Conservation (phyloP, 2,888 invertebrate species). For the Drosophila kokeensis region DNA sequence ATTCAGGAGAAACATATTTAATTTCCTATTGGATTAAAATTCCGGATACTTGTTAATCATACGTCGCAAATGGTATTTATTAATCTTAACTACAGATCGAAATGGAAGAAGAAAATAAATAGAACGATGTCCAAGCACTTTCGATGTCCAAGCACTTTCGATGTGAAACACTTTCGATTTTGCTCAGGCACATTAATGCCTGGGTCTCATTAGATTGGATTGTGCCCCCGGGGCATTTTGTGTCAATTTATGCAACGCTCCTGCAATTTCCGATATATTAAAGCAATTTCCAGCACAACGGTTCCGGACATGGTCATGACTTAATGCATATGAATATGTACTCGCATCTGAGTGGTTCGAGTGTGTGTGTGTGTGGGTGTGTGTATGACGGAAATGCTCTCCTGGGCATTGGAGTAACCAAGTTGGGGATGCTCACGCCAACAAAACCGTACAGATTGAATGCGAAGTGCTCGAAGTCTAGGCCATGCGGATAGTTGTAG, state of each 20-base stretch:
- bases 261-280: constrained; percentile 80
- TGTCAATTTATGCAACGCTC: constrained; percentile 83
- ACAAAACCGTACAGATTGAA: constrained; percentile 26
- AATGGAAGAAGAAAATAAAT: neutral
- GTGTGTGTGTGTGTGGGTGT: constrained; percentile 33
- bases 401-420: constrained; percentile 53
- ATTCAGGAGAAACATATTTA: neutral
- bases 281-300: constrained; percentile 77
- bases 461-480: constrained; percentile 12
- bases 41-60: neutral
- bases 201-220: constrained; percentile 68
- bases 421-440: constrained; percentile 20
- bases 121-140: neutral
- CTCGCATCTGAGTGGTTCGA: neutral
- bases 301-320: constrained; percentile 52
- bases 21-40: neutral
- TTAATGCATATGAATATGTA: constrained; percentile 70
- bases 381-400: constrained; percentile 62
- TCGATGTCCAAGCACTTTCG: neutral
- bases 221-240: constrained; percentile 82
- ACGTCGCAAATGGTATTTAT: neutral
- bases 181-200: constrained; percentile 23
- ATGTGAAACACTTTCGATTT: constrained; percentile 53
- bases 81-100: neutral
- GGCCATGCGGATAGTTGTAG: constrained; percentile 5